Evolutionary conservation across 2,888 invertebrate species (phyloP), one percentile per base, ranked within the genome.

Genomic region (Ernsta delagoae): DNA sequence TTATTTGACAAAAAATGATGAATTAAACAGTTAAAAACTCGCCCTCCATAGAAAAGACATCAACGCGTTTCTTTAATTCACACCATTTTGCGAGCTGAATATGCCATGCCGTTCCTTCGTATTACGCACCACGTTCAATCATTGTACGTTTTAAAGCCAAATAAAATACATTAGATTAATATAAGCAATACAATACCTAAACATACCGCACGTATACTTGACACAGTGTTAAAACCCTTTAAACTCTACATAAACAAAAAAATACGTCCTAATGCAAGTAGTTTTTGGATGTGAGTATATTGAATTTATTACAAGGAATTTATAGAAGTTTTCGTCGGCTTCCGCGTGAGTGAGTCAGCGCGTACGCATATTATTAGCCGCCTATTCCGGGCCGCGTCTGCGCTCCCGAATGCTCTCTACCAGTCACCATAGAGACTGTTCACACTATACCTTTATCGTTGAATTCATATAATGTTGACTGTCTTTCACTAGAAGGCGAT

Each of bases 271-370:
- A 59, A 63, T 36, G 31, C 65, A 41, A 70, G 50, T 67, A 68
- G 48, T 70, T 70, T 72, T 72, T 73, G 65, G 70, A 69, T 71
- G 70, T 65, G 70, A 69, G 70, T 4, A 48, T 73, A 72, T 70
- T 80, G 77, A 81, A 87, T 87, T 86, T 85, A 87, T 86, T 83
- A 78, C 76, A 78, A 72, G 80, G 82, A 84, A 87, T 89, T 85
- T 85, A 85, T 85, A 84, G 81, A 83, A 78, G 81, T 87, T 88
- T 86, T 85, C 83, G 80, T 81, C 80, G 80, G 83, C 85, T 88
- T 87, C 86, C 85, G 85, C 79, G 80, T 85, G 79, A 85, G 79
- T 90, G 80, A 85, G 79, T 90, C 90, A 89, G 81, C 81, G 77
- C 78, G 76, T 74, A 74, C 66, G 77, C 68, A 72, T 89, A 89